Evolutionary conservation across 2,113 vertebrate species (phyloP), one percentile per base, ranked within the genome.

Genomic region (Dryoscopus gambensis): DNA sequence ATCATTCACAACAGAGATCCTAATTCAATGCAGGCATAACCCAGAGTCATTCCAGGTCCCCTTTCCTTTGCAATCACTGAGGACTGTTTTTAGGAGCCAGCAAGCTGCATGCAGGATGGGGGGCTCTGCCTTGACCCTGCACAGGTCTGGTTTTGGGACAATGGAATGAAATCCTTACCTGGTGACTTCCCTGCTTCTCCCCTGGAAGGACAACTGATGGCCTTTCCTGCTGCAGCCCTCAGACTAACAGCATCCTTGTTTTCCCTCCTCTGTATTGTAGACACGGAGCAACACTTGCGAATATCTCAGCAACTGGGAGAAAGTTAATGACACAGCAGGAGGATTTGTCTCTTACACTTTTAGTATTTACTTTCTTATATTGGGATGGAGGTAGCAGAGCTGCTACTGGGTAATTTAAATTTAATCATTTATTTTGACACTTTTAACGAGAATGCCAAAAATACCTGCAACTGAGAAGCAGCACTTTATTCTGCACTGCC

Each of bases 351-450:
- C 79, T 73, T 35, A 56, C 0, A 0, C 42, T 22, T 92, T 70
- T 25, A 74, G 50, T 53, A 62, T 86, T 96, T 87, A 44, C 62
- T 77, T 86, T 85, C 57, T 89, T 87, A 37, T 73, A 17, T 24
- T 53, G 53, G 87, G 49, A 68, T 52, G 67, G 81, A 62, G 16
- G 74, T 30, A 87, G 62, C n/a, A 75, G 57, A 95, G n/a, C 49
- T 89, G 77, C 70, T 79, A 24, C 24, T 10, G 62, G 30, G 52
- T 76, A 82, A 94, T 85, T 91, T 93, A 60, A 84, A 91, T 76
- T 91, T 89, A 95, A 87, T 96, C 53, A 65, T 85, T 95, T 96
- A 92, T 95, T 96, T 96, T 95, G 96, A 93, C 91, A 94, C 57
- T 92, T 89, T 74, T 84, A 97, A 94, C 69, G 73, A 55, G 70